Conservation (phyloP, 2,113 vertebrate species). For the Argyrosomus japonicus region DNA sequence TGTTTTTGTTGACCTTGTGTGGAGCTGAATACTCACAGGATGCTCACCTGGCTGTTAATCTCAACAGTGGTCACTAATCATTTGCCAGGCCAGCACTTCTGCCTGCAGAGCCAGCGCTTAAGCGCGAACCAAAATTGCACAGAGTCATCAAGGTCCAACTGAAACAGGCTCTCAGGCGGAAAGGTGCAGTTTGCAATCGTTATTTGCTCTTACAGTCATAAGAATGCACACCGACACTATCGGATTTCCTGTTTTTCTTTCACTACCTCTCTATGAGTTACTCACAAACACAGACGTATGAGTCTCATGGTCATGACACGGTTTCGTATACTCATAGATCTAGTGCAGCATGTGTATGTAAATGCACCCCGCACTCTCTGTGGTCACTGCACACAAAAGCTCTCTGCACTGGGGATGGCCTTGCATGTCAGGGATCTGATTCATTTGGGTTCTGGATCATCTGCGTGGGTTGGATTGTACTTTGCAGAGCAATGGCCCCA, state of each 20-base stretch:
- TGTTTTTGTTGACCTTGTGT: conserved; percentile 38
- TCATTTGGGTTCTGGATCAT: conserved; percentile 16
- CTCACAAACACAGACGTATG: not conserved
- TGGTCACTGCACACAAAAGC: conserved; percentile 20
- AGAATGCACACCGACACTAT: not conserved
- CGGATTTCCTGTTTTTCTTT: conserved; percentile 16
- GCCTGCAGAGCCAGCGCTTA: conserved; percentile 6
- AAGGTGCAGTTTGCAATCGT: conserved; percentile 19
- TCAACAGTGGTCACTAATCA: conserved; percentile 44
- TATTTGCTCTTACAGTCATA: not conserved
- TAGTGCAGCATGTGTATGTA: conserved; percentile 6
- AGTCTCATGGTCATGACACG: not conserved
- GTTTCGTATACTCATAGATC: conserved; percentile 1
- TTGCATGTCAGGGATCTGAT: conserved; percentile 17
- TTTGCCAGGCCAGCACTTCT: conserved; percentile 20
- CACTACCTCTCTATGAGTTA: not conserved
- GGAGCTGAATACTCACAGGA: conserved; percentile 40
- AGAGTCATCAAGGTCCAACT: conserved; percentile 11
- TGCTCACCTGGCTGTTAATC: conserved; percentile 31
- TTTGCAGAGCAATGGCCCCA: conserved; percentile 14
- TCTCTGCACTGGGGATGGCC: conserved; percentile 16
- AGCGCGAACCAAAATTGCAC: conserved; percentile 19
- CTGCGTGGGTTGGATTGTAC: conserved; percentile 15
- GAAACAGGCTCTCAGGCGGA: conserved; percentile 26
- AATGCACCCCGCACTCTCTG: conserved; percentile 22